Evolutionary conservation across 2,888 invertebrate species (phyloP).

Genomic region (Lithosia quadra): DNA sequence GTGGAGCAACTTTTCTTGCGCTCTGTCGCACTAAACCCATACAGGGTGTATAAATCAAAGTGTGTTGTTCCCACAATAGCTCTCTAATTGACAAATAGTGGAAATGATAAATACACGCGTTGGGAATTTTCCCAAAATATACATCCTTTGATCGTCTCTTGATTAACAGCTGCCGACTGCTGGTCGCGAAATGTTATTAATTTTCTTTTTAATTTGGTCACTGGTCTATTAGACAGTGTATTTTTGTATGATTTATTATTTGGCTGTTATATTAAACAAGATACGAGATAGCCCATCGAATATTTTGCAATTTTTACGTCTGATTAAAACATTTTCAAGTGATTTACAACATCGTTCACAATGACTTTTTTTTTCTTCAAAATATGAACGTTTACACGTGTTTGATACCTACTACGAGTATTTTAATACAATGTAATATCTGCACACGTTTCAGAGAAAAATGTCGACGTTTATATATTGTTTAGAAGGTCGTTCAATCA

Average conservation of each 20-base stretch:
- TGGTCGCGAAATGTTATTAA: conserved; percentile 81
- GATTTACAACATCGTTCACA: conserved; percentile 50
- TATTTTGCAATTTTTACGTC: conserved; percentile 57
- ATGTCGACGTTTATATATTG: conserved; percentile 36
- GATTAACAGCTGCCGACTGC: conserved; percentile 80
- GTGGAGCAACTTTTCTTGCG: conserved; percentile 48
- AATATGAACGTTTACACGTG: conserved; percentile 23
- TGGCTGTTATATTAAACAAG: conserved; percentile 58
- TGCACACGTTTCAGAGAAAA: conserved; percentile 27
- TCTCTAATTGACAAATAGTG: conserved; percentile 86
- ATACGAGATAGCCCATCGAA: conserved; percentile 52
- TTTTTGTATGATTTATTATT: conserved; percentile 73
- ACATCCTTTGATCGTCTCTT: conserved; percentile 81
- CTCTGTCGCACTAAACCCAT: conserved; percentile 56
- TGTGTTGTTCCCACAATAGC: conserved; percentile 82
- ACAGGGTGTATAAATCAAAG: conserved; percentile 78
- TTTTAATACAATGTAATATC: conserved; percentile 33
- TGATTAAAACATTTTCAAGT: conserved; percentile 47
- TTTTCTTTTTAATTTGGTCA: conserved; percentile 83
- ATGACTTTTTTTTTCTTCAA: conserved; percentile 33
- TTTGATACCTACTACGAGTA: conserved; percentile 34
- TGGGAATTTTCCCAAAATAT: conserved; percentile 82
- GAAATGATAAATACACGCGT: conserved; percentile 84
- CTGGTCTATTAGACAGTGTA: conserved; percentile 68
- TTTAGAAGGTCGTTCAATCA: conserved; percentile 32